A percentile compares a stretch with the other conserved stretches of the same genome.
phyloP scores from a whole-genome alignment of 64 coral and sea anemone species.

The Montipora foliosa region DNA sequence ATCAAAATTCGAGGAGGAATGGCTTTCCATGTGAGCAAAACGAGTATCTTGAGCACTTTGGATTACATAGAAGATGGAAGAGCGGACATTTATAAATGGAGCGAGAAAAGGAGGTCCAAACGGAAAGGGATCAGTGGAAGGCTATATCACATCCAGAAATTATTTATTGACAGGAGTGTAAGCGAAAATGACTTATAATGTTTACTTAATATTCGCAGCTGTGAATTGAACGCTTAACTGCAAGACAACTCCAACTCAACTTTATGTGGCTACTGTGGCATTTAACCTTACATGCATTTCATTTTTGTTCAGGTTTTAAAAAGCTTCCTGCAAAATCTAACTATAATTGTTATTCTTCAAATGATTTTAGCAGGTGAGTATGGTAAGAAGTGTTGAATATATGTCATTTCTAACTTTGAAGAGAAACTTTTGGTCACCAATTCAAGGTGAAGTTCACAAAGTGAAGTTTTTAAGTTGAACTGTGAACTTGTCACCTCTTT shows the following conservation, averaged over 20 bases:
- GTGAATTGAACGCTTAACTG: neutral
- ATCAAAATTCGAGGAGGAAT: neutral
- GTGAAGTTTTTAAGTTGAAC: too few relatives aligned
- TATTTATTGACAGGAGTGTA: constrained; percentile 92
- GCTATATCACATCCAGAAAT: constrained; percentile 78
- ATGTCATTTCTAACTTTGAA: too few relatives aligned
- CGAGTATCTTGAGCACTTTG: constrained; percentile 76
- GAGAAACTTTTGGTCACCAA: too few relatives aligned
- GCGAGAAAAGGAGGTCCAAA: constrained; percentile 64
- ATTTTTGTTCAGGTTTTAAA: constrained; percentile 76
- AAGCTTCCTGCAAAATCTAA: constrained; percentile 88
- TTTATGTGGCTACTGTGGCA: neutral
- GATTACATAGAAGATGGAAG: constrained; percentile 91
- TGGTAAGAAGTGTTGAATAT: too few relatives aligned
- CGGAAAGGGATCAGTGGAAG: constrained; percentile 79
- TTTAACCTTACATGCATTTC: neutral
- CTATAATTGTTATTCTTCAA: constrained; percentile 75
- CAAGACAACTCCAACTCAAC: neutral
- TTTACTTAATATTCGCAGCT: neutral
- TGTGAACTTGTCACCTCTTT: too few relatives aligned
- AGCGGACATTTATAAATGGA: constrained; percentile 86
- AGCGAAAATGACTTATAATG: neutral
- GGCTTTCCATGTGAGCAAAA: constrained; percentile 59
- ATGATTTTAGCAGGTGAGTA: constrained; percentile 82
- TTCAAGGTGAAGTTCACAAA: too few relatives aligned